Evolutionary conservation across 2,888 invertebrate genomes (phyloP), one percentile per base, ranked within the genome.

Genomic region (Furcula furcula): DNA sequence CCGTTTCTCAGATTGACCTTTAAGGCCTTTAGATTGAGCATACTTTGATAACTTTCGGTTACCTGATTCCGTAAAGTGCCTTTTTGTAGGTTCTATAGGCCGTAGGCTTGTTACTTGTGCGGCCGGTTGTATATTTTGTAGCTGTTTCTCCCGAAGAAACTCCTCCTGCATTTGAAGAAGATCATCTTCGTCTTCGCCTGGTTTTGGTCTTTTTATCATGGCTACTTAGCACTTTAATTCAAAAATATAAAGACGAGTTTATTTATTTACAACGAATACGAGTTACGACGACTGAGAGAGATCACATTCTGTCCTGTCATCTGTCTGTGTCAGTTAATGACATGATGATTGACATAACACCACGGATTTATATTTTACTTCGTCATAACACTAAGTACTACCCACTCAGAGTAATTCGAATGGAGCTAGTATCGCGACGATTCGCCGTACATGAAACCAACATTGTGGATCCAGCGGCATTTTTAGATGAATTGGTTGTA

Each of bases 141-240:
- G 90, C 40, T 89, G 88, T 41, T 90, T 90, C 47, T 92, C 87
- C 22, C 71, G 82, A 11, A 93, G 68, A 65, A 93, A 95, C 46
- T 93, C 93, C 54, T 92, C 91, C 67, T 95, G 94, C 91, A 94
- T 91, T 36, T 90, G 90, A 11, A 95, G 79, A 20, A 95, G 88
- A 62, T 95, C 95, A 9, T 94, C 92, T 55, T 95, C 95, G 23
- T 89, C 90, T 67, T 95, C 95, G 3, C 90, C 90, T 1, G 90
- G 90, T 62, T 92, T 93, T 0, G 95, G 94, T 49, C 95, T 85
- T 47, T 86, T 85, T 47, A 90, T 86, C 93, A 93, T 93, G 53
- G 19, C 72, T 50, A 28, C 6, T 15, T n/a, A n/a, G n/a, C n/a
- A 7, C 7, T 14, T 7, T 5, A 23, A 25, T 11, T 5, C 1